Percentiles rank a stretch among this genome's conserved stretches.
Evolutionary conservation across 1,140 invertebrate species (phyloP).

Genomic region (Lepidurus packardi): DNA sequence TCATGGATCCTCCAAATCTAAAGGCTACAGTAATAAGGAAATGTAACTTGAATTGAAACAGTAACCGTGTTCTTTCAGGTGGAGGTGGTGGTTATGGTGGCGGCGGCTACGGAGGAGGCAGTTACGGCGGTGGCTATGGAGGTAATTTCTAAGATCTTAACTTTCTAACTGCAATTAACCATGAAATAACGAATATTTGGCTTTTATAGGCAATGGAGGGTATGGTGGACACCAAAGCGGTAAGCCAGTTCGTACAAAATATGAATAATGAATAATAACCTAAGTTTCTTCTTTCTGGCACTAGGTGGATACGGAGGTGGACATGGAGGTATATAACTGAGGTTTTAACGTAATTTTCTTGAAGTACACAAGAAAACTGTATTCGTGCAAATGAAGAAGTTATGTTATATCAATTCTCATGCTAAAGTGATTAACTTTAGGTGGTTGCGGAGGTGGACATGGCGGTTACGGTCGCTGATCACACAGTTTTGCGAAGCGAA

Average conservation of each 20-base stretch:
- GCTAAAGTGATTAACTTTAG: neutral
- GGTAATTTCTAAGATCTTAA: neutral
- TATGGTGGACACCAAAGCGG: neutral
- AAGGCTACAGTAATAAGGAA: neutral
- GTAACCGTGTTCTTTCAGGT: neutral
- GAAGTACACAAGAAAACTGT: no score
- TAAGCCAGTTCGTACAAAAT: neutral
- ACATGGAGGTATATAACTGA: neutral
- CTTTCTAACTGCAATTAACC: neutral
- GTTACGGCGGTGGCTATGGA: neutral
- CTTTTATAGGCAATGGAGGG: neutral
- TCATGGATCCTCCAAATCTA: neutral
- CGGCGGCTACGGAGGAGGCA: neutral
- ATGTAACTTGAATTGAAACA: neutral
- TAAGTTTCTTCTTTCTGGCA: neutral
- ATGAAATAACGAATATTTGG: neutral
- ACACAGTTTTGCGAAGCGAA: neutral
- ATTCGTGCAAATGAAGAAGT: no score
- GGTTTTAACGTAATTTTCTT: no score
- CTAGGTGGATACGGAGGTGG: neutral
- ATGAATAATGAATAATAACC: neutral
- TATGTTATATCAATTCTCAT: neutral
- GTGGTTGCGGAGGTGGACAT: slow-evolving; percentile 11
- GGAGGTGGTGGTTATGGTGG: slow-evolving; percentile 8
- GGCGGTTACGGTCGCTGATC: neutral